These are phyloP conservation scores for Aldabrachelys gigantea DNA, from an alignment of 2,113 vertebrate species.

Conservation along the genomic window DNA sequence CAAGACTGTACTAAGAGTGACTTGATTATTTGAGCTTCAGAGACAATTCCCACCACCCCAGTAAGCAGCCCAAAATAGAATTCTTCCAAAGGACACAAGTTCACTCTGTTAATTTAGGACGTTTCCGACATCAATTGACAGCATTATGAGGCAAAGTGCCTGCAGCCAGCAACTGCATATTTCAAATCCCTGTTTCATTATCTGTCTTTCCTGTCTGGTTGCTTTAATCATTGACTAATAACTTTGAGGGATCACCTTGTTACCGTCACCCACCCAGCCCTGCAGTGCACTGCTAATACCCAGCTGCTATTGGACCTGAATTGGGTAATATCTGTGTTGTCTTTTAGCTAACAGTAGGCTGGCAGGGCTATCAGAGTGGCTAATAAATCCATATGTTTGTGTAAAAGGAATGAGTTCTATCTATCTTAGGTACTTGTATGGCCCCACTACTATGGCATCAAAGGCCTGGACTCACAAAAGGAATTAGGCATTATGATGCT, in stretches of 20 bases:
- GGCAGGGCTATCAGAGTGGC: not conserved
- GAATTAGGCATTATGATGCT: not conserved
- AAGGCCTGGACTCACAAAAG: not conserved
- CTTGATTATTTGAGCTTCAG: not conserved
- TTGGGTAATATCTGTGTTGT: not conserved
- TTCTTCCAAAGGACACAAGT: not conserved
- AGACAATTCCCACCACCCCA: not conserved
- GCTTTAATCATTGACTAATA: not conserved
- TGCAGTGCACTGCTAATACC: not conserved
- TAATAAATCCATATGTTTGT: not conserved
- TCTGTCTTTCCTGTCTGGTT: not conserved
- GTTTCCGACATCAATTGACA: not conserved
- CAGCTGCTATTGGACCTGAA: not conserved
- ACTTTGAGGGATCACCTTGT: not conserved
- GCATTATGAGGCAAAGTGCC: not conserved
- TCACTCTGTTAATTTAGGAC: not conserved
- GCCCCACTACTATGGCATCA: not conserved
- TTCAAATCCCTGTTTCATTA: not conserved
- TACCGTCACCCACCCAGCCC: not conserved
- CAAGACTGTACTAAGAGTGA: no score
- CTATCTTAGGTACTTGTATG: not conserved
- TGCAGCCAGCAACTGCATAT: not conserved
- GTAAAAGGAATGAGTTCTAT: not conserved
- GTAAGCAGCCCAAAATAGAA: not conserved
- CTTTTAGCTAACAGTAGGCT: not conserved